A percentile compares a stretch with the other conserved stretches of the same genome.
These are phyloP conservation scores for Pterophyllum scalare DNA, from an alignment of 2,113 vertebrate species.

Conservation along the genomic window DNA sequence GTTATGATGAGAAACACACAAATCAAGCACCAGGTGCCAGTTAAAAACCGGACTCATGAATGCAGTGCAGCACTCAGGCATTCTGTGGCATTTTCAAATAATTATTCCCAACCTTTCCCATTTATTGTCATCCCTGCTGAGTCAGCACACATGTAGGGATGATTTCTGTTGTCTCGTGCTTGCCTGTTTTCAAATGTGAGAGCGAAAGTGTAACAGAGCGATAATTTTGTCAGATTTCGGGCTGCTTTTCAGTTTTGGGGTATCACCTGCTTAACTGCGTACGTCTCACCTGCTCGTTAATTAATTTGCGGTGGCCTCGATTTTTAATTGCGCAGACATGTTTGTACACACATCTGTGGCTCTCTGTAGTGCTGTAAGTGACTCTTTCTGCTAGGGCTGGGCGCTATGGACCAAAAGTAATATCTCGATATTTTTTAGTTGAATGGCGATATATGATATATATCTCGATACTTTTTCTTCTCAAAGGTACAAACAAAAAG, in stretches of 20 bases:
- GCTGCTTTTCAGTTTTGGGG: not conserved
- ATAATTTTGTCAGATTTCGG: not conserved
- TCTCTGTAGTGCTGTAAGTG: no score
- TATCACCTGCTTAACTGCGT: no score
- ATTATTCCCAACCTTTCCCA: not conserved
- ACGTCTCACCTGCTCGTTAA: no score
- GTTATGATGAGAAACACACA: not conserved
- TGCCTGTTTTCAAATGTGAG: not conserved
- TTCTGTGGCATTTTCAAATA: not conserved
- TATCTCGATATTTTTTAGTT: no score
- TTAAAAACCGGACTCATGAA: not conserved
- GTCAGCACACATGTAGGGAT: not conserved
- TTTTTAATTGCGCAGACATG: no score
- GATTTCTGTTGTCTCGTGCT: not conserved
- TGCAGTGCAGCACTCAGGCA: not conserved
- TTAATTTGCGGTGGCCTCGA: no score
- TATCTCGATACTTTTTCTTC: no score
- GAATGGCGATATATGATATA: no score
- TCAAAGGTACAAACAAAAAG: no score
- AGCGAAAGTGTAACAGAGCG: not conserved
- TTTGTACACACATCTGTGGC: not conserved
- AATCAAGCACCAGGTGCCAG: not conserved
- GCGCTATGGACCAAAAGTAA: no score
- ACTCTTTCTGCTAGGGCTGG: no score
- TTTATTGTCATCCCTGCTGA: not conserved